phyloP scores from a whole-genome alignment of 37 sponge, comb jelly and placozoan species.

The Agelas oroides region DNA sequence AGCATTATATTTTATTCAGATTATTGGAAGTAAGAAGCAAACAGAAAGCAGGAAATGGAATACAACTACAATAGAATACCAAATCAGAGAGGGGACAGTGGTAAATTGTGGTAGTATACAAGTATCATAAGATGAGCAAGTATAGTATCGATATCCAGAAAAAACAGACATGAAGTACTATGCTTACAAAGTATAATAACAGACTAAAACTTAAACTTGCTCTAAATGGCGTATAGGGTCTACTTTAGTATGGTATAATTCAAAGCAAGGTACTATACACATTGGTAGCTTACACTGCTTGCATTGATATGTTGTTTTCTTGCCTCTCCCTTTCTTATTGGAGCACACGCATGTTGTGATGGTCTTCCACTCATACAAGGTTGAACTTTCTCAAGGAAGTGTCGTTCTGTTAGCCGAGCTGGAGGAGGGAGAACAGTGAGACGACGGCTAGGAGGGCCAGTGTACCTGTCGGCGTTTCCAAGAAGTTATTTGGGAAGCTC shows the following conservation, averaged over 20 bases:
- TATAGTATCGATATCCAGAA: too few species aligned
- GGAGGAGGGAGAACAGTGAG: constrained; percentile 7
- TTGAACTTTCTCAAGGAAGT: constrained; percentile 15
- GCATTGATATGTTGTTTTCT: constrained; percentile 16
- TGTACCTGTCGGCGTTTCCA: not conserved
- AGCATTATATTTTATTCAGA: too few species aligned
- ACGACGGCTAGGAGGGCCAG: not conserved
- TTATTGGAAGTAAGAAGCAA: too few species aligned
- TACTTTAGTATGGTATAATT: constrained; percentile 51
- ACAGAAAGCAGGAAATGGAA: too few species aligned
- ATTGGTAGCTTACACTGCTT: constrained; percentile 36
- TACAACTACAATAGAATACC: too few species aligned
- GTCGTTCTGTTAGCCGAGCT: constrained; percentile 30
- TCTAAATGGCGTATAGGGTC: constrained; percentile 19
- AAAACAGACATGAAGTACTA: too few species aligned
- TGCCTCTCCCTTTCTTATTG: not conserved
- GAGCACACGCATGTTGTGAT: not conserved
- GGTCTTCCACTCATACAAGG: not conserved
- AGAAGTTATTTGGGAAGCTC: constrained; percentile 23
- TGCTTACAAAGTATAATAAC: too few species aligned
- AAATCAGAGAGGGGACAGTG: too few species aligned
- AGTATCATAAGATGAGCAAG: too few species aligned
- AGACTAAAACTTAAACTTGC: not conserved
- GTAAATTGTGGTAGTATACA: too few species aligned
- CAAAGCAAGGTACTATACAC: constrained; percentile 52